Evolutionary conservation across 2,797 vertebrate genomes (phyloP).

Genomic region (Chanos chanos): DNA sequence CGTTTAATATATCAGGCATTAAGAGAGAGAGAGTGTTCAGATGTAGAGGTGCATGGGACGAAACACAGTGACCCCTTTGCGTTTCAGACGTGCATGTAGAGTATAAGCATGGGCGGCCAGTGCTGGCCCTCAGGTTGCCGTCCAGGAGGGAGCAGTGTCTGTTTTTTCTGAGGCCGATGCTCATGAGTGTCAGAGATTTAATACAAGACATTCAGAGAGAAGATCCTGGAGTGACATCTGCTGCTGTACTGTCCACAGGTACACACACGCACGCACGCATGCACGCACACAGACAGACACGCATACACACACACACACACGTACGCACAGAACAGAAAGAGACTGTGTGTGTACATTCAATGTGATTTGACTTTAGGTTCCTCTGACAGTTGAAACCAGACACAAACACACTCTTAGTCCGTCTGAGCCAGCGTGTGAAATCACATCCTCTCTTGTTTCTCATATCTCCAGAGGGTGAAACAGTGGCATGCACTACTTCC

Average conservation of each 20-base stretch:
- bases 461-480: slow-evolving; percentile 74
- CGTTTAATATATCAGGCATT: background rate
- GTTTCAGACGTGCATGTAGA: slow-evolving; percentile 72
- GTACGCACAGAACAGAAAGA: background rate
- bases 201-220: slow-evolving; percentile 79
- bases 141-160: slow-evolving; percentile 84
- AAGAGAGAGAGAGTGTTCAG: no score
- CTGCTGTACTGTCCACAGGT: slow-evolving; percentile 73
- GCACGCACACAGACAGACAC: background rate
- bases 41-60: no score
- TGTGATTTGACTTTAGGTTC: no score
- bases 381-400: no score
- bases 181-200: slow-evolving; percentile 80
- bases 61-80: background rate
- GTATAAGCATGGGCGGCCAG: slow-evolving; percentile 80
- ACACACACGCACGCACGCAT: slow-evolving; percentile 1
- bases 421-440: no score
- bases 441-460: background rate
- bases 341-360: no score
- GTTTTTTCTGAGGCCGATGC: slow-evolving; percentile 81
- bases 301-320: no score
- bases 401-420: no score
- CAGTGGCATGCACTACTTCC: slow-evolving; percentile 70
- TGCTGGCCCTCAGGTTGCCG: slow-evolving; percentile 80
- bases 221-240: slow-evolving; percentile 75